Conservation (phyloP, 2,797 vertebrate genomes). For the Platyrinchus mystaceus region DNA sequence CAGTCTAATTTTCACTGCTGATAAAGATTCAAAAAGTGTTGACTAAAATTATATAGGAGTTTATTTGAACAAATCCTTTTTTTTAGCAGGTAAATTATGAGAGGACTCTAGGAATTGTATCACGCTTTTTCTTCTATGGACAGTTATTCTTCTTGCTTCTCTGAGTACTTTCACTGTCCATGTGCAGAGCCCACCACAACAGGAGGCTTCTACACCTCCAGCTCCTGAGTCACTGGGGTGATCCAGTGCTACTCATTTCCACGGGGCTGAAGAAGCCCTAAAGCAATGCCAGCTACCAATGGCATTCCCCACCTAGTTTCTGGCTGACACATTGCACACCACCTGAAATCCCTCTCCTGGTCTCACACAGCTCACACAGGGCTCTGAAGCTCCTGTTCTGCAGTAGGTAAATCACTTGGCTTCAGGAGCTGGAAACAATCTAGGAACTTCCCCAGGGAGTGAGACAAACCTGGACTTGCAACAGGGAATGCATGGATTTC, state of each 20-base stretch:
- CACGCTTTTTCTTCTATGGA: neutral
- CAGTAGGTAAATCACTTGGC: neutral
- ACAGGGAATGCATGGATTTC: neutral
- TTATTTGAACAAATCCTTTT: neutral
- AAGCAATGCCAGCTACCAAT: neutral
- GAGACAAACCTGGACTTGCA: neutral
- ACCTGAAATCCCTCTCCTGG: neutral
- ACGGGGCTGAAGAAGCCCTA: neutral
- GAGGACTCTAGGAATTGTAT: neutral
- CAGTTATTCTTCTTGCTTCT: neutral
- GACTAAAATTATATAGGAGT: neutral
- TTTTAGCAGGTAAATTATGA: neutral
- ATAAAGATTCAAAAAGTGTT: neutral
- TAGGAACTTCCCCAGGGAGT: constrained; percentile 19
- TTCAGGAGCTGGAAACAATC: constrained; percentile 29
- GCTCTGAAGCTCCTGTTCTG: neutral
- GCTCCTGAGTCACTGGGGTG: neutral
- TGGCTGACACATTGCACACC: neutral
- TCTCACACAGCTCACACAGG: neutral
- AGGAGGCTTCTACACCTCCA: neutral
- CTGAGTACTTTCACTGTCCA: neutral
- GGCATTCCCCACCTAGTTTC: neutral
- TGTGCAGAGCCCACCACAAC: neutral
- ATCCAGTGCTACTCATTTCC: neutral
- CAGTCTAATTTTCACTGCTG: neutral